Percentiles rank a stretch among this genome's conserved stretches.
These are phyloP conservation scores for Peromyscus polionotus DNA, from an alignment of 2,113 vertebrate genomes.

Conservation along the genomic window DNA sequence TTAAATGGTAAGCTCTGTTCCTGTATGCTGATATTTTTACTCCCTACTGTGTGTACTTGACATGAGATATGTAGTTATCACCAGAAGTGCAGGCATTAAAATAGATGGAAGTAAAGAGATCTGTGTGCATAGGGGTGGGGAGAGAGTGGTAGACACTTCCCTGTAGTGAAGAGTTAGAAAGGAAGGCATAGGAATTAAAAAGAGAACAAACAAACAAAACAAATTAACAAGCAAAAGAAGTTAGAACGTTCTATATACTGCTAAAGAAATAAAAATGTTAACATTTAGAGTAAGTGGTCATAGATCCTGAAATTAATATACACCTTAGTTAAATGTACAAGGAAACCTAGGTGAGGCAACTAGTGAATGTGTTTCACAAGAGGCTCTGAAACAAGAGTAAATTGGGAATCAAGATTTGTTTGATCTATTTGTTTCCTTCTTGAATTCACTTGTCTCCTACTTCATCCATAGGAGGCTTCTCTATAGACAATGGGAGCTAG, in stretches of 20 bases:
- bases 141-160: neutral
- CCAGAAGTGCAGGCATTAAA: neutral
- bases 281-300: conserved; percentile 23
- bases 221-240: conserved; percentile 41
- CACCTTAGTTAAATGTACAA: neutral
- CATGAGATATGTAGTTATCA: conserved; percentile 8
- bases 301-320: conserved; percentile 47
- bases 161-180: conserved; percentile 56
- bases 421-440: conserved; percentile 38
- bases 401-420: neutral
- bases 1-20: conserved; percentile 8
- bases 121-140: accelerated
- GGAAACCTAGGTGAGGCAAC: neutral
- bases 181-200: conserved; percentile 7
- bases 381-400: neutral
- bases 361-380: neutral
- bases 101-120: neutral
- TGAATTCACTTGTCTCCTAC: conserved; percentile 33
- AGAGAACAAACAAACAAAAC: neutral
- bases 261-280: conserved; percentile 50
- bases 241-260: neutral
- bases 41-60: neutral
- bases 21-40: neutral
- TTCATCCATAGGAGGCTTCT: neutral
- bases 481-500: conserved; percentile 17